Base-by-base conservation (phyloP, 2,888 invertebrate species). In the Acronicta aceris region DNA sequence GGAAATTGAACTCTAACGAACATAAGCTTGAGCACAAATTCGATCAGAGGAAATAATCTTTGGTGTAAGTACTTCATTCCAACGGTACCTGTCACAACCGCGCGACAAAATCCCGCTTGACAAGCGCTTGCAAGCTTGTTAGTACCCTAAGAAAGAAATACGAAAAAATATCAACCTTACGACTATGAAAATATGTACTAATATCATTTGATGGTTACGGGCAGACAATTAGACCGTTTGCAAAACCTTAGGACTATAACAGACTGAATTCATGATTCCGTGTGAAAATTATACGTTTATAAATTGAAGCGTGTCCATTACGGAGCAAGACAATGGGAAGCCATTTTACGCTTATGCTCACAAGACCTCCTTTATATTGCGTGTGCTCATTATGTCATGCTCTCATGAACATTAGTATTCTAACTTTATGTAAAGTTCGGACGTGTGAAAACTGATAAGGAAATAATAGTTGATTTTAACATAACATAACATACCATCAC, bases 21-120 rank as follows among this genome's bases (percentile, higher is more conserved):
- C 5, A 15, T 40, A 33, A 7, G 0, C 9, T 61, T 52, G 45
- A 59, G 43, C 13, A 33, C 30, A 71, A 66, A 63, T 57, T 77
- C 43, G 46, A 57, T 57, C 25, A 33, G 15, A 45, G 40, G 13
- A 51, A 45, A 50, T 57, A 48, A 70, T 61, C 38, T 61, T 55
- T 46, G 38, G 13, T 57, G 30, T n/a, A n/a, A n/a, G n/a, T 41
- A 64, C 36, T 60, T 65, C 40, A 61, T 25, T 59, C 49, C 59
- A 38, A 33, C 46, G 62, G 58, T 65, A 70, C 65, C 71, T 71
- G 68, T 70, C 74, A 76, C 46, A 48, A 54, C 40, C 64, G 54
- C 59, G 53, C 59, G 36, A 59, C 64, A 42, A 51, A 72, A 74
- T 65, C 65, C 64, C 64, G 33, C 43, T 51, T 72, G 61, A 69